phyloP scores from a whole-genome alignment of 2,113 vertebrate species.

The Elaphurus davidianus region DNA sequence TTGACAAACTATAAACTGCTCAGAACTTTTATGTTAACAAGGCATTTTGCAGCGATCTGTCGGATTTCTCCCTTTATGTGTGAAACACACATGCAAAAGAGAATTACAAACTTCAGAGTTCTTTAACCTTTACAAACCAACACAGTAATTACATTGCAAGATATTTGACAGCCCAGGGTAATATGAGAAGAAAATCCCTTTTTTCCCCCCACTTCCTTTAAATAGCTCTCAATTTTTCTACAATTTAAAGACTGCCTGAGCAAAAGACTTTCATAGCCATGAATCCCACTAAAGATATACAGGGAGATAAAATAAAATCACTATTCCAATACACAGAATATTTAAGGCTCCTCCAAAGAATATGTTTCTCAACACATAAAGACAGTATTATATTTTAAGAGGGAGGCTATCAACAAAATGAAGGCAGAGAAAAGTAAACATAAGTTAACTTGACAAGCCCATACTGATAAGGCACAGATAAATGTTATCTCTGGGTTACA shows the following conservation, averaged over 20 bases:
- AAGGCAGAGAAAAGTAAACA: conserved; percentile 44
- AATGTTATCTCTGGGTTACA: conserved; percentile 39
- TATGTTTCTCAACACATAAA: conserved; percentile 64
- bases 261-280: conserved; percentile 39
- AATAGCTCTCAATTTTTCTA: conserved; percentile 46
- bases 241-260: conserved; percentile 25
- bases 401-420: conserved; percentile 26
- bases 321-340: conserved; percentile 38
- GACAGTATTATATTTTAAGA: conserved; percentile 59
- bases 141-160: conserved; percentile 58
- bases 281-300: conserved; percentile 66
- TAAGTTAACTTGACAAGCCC: conserved; percentile 46
- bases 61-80: not conserved
- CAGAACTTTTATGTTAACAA: conserved; percentile 20
- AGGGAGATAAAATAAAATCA: conserved; percentile 59
- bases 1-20: not conserved
- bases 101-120: conserved; percentile 44
- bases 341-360: conserved; percentile 53
- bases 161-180: not conserved
- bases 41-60: not conserved
- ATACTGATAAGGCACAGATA: conserved; percentile 33
- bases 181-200: not conserved
- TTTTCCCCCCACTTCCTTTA: not conserved
- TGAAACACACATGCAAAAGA: not conserved
- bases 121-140: conserved; percentile 56